Evolutionary conservation across 2,797 vertebrate genomes (phyloP).

Genomic region (Menidia menidia): DNA sequence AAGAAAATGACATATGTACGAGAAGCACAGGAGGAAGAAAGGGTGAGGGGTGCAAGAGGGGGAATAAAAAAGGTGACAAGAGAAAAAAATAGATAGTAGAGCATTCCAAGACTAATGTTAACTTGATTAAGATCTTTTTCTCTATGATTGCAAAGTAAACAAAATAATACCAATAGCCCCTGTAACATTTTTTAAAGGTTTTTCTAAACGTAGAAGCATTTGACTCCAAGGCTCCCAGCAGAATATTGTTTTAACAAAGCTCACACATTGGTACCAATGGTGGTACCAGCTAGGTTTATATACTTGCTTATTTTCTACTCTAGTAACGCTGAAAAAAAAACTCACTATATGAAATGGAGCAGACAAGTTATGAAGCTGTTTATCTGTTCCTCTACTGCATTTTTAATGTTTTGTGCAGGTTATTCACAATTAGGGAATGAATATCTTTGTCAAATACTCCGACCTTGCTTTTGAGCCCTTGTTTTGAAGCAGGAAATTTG

Average conservation of each 20-base stretch:
- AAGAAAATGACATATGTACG: slow-evolving; percentile 58
- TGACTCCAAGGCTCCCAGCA: background rate
- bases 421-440: slow-evolving; percentile 46
- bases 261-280: background rate
- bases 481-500: slow-evolving; percentile 45
- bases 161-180: background rate
- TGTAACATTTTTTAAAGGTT: background rate
- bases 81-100: slow-evolving; percentile 3
- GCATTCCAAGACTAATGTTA: background rate
- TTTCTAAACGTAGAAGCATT: background rate
- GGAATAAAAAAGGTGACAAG: background rate
- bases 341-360: slow-evolving; percentile 6
- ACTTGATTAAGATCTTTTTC: background rate
- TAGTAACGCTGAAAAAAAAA: background rate
- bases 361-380: background rate
- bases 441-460: slow-evolving; percentile 1
- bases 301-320: no score
- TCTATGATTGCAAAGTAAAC: background rate
- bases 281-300: no score
- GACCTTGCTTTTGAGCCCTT: slow-evolving; percentile 36
- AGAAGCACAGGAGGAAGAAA: slow-evolving; percentile 19
- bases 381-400: background rate
- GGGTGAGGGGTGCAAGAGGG: slow-evolving; percentile 2
- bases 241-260: slow-evolving; percentile 8
- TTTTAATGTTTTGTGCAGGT: slow-evolving; percentile 27